Base-by-base conservation (phyloP, 2,113 vertebrate species). In the Murina feae region DNA sequence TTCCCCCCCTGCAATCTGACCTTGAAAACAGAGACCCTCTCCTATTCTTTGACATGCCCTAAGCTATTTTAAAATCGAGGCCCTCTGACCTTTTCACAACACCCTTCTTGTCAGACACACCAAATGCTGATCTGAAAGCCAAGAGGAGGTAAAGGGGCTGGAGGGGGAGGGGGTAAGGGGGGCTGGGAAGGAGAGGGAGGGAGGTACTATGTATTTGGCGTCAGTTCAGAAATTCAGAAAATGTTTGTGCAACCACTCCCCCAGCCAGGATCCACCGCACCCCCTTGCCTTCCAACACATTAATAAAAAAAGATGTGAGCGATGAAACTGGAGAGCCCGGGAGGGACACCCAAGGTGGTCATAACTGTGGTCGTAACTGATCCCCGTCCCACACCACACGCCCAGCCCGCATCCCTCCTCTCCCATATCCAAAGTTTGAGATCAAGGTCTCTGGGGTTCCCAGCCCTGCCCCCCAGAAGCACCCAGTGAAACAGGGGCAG, bases 181-280 rank as follows among this genome's bases (percentile, higher is more conserved):
- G 90, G 39, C 30, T 53, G 81, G 93, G 83, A 44, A 44, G 28
- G 75, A 13, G 63, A 65, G 53, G 63, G 42, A 63, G 55, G 91
- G 90, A 96, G 92, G 89, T 93, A 95, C 72, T 66, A 94, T 75
- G 55, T 30, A 42, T 89, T 60, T 94, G 91, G 96, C 94, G 91
- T 94, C 86, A 35, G 95, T 87, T 97, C 96, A 98, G 97, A 97
- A 97, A 97, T 95, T 90, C 85, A 95, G 96, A 97, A 98, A 95
- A 93, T 58, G 84, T 96, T 94, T 97, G 95, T 89, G 95, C 97
- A 98, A 96, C 96, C 96, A 96, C 93, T 96, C 95, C 96, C 94
- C 90, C 68, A 21, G 58, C 86, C 94, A 89, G 80, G 91, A 89
- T 75, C 90, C 91, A 85, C 91, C 51, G 74, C 93, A 85, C 96